Evolutionary conservation across 2,888 invertebrate species (phyloP), one percentile per base, ranked within the genome.

Genomic region (Ophion ellenae): DNA sequence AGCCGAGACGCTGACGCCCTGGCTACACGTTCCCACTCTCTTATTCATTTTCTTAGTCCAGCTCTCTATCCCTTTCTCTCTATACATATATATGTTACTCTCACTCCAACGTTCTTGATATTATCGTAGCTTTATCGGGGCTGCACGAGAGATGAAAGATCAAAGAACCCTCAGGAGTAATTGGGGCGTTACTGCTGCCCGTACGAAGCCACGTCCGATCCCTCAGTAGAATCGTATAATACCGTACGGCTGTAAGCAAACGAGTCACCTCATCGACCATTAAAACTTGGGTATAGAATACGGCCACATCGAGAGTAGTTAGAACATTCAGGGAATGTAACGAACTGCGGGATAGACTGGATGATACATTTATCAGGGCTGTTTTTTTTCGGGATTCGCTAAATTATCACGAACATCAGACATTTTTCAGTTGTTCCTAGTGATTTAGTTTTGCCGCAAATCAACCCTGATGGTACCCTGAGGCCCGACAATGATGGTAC

Each of bases 81-180:
- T 47, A 57, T 32, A 32, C 32, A 4, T 32, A 32, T 32, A 32
- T 70, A 28, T 70, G 32, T 70, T 28, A 53, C 53, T 28, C 67
- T 67, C 59, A 40, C 66, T 77, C 61, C 2, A 32, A 20, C 61
- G 53, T 45, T 76, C 79, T 73, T 71, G 83, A 83, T 80, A 80
- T 86, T 86, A 88, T 88, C 86, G 82, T 10, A 17, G 87, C 87
- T 90, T 73, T 88, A 89, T 90, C 89, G 86, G 53, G 5, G 47
- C 69, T 71, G 83, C 83, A 76, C 70, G 75, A 71, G 78, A 71
- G 73, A 76, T 79, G 86, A 88, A 82, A 84, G 87, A 87, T 87
- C 87, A 87, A 88, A 87, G 86, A 78, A 75, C 40, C 69, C 81
- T 87, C 67, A 67, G 76, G 76, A 86, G 86, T 87, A 86, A 85